Percentiles rank a stretch among this genome's conserved stretches.
Evolutionary conservation across 2,888 invertebrate species (phyloP).

Genomic region (Oscheius sp.): DNA sequence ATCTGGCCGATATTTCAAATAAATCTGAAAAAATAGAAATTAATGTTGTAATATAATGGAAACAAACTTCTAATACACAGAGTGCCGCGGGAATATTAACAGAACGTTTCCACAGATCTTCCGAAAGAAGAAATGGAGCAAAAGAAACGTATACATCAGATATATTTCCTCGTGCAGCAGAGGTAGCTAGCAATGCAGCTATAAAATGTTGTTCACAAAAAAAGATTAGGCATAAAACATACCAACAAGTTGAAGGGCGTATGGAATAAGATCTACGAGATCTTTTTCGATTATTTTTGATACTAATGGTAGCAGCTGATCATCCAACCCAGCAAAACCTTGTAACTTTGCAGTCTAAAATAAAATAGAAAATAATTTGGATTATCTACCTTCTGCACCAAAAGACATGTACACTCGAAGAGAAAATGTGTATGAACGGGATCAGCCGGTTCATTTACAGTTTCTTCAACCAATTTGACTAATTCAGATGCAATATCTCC

Average conservation of each 20-base stretch:
- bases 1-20: constrained; percentile 34
- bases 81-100: constrained; percentile 94
- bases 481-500: constrained; percentile 60
- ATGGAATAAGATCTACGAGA: constrained; percentile 90
- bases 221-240: neutral
- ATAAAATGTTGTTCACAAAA: neutral
- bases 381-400: constrained; percentile 74
- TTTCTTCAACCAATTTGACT: constrained; percentile 57
- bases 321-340: constrained; percentile 79
- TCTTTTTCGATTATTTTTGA: constrained; percentile 93
- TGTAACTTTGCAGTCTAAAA: constrained; percentile 62
- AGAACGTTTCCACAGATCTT: constrained; percentile 89
- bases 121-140: constrained; percentile 88
- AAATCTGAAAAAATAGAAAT: constrained; percentile 26
- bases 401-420: constrained; percentile 91
- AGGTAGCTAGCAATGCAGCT: constrained; percentile 38
- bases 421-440: constrained; percentile 98
- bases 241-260: constrained; percentile 90
- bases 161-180: constrained; percentile 57
- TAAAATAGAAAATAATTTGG: too few relatives aligned
- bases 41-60: neutral
- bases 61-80: constrained; percentile 84
- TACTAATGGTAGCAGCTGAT: constrained; percentile 90
- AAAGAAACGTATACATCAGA: constrained; percentile 89
- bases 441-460: constrained; percentile 80